phyloP scores from a whole-genome alignment of 1,140 invertebrate species.

The Formica selysi region DNA sequence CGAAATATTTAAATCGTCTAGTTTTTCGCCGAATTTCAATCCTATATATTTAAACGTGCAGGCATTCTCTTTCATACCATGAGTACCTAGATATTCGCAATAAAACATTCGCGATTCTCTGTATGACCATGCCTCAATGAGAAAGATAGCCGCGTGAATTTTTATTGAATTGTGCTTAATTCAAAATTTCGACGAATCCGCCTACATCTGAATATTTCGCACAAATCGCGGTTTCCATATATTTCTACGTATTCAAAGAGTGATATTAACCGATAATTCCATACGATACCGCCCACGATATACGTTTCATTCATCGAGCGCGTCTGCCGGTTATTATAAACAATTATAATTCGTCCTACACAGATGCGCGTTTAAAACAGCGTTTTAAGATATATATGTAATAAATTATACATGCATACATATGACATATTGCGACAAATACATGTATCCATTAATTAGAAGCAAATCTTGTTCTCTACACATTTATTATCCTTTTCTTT shows the following conservation, averaged over 20 bases:
- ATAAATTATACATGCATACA: conserved; percentile 7
- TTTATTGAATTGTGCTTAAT: conserved; percentile 7
- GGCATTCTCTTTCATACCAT: not conserved
- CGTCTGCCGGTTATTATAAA: conserved; percentile 18
- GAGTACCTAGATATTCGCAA: not conserved
- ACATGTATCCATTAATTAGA: conserved; percentile 5
- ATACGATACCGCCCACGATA: conserved; percentile 6
- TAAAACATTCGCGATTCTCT: conserved; percentile 13
- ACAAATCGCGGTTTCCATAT: not conserved
- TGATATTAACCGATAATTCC: not conserved
- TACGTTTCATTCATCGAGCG: not conserved
- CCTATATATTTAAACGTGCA: conserved; percentile 13
- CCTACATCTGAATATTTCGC: not conserved
- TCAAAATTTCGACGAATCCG: not conserved
- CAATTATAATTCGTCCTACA: conserved; percentile 29
- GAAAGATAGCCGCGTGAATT: not conserved
- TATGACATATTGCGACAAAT: not conserved
- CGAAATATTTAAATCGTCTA: conserved; percentile 25
- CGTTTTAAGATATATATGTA: not conserved
- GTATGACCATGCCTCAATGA: not conserved
- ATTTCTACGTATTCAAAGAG: conserved; percentile 12
- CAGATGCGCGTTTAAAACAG: no score
- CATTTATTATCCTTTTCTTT: not conserved
- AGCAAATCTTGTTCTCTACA: not conserved
- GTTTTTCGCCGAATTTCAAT: conserved; percentile 22